Evolutionary conservation across 2,113 vertebrate species (phyloP).

Genomic region (Empidonax traillii): DNA sequence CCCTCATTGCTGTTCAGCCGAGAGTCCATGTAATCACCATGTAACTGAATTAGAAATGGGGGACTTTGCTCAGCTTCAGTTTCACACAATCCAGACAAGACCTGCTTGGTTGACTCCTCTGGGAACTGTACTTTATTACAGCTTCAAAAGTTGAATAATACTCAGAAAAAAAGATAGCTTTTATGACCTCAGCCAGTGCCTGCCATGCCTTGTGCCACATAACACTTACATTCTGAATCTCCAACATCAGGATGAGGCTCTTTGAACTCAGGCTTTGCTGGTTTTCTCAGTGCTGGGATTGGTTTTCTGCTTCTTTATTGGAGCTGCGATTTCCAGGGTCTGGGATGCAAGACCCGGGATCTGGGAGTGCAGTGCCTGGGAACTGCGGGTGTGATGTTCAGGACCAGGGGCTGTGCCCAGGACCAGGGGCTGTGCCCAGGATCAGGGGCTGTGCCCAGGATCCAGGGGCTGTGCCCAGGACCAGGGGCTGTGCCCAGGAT

Average conservation of each 20-base stretch:
- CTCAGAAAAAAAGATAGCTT: neutral
- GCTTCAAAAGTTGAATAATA: neutral
- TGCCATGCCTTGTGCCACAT: neutral
- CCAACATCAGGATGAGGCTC: neutral
- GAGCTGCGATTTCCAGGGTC: neutral
- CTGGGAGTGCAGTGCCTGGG: no score
- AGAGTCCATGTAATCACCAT: slow-evolving; percentile 65
- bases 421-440: no score
- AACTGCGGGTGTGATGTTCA: neutral
- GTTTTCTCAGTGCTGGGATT: neutral
- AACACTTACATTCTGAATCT: neutral
- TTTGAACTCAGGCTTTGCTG: neutral
- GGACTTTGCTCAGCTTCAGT: slow-evolving; percentile 55
- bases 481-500: accelerated
- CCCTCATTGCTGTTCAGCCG: neutral
- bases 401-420: accelerated
- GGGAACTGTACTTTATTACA: neutral
- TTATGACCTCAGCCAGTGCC: neutral
- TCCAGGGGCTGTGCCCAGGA: no score
- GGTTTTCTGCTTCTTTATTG: neutral
- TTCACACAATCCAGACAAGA: slow-evolving; percentile 56
- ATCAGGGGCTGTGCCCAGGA: no score
- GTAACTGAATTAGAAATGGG: slow-evolving; percentile 70
- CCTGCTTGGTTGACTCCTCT: slow-evolving; percentile 35
- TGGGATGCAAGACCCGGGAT: neutral